Evolutionary conservation across 2,797 vertebrate species (phyloP).

Genomic region (Thalassophryne amazonica): DNA sequence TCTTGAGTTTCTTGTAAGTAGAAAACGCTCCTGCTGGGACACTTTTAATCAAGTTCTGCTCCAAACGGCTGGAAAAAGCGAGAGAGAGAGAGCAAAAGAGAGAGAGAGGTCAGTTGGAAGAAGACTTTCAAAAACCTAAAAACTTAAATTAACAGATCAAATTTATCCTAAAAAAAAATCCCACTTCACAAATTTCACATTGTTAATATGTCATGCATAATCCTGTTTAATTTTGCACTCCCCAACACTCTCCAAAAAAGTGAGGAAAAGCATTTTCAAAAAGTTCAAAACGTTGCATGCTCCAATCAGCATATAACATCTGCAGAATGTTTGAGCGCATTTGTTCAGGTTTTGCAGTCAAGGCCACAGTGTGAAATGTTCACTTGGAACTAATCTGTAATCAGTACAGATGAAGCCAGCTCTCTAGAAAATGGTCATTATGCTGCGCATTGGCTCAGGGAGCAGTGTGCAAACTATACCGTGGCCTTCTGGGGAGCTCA

Average conservation of each 20-base stretch:
- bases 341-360: conserved; percentile 18
- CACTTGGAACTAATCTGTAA: conserved; percentile 23
- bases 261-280: too few relatives aligned
- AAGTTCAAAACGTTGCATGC: conserved; percentile 32
- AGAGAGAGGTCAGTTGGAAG: not conserved
- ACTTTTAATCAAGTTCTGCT: conserved; percentile 95
- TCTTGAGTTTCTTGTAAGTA: conserved; percentile 96
- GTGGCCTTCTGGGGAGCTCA: too few relatives aligned
- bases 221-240: conserved; percentile 4
- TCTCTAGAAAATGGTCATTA: not conserved
- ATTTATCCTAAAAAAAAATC: not conserved
- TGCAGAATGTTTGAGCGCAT: conserved; percentile 24
- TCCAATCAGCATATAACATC: conserved; percentile 23
- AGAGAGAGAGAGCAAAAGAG: not conserved
- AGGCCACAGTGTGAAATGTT: conserved; percentile 29
- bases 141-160: not conserved
- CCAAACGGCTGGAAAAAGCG: conserved; percentile 84
- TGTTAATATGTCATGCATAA: not conserved
- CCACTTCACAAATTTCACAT: too few relatives aligned
- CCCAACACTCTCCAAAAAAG: too few relatives aligned
- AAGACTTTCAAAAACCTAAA: not conserved
- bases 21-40: conserved; percentile 92
- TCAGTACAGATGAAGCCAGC: conserved; percentile 13
- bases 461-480: too few relatives aligned
- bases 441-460: too few relatives aligned